A percentile compares a stretch with the other conserved stretches of the same genome.
These are phyloP conservation scores for Panagrolaimus sp. DNA, from an alignment of 1,140 invertebrate species.

Conservation along the genomic window DNA sequence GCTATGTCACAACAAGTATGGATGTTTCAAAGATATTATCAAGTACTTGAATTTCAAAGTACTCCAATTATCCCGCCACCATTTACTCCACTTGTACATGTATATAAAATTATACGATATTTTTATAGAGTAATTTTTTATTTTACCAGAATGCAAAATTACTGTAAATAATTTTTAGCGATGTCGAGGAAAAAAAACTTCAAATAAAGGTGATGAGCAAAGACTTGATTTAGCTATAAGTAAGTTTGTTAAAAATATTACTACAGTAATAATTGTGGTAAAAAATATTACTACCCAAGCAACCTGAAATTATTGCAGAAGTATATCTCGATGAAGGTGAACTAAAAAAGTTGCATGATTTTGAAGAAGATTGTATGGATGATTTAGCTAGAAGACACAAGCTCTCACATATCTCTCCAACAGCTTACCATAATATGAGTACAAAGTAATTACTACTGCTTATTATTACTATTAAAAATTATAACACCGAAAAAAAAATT, in stretches of 20 bases:
- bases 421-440: background rate
- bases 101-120: constrained; percentile 63
- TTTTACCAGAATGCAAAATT: constrained; percentile 2
- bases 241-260: constrained; percentile 15
- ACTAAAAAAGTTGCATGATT: constrained; percentile 85
- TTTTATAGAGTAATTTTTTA: background rate
- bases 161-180: background rate
- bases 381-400: constrained; percentile 71
- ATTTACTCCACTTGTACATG: constrained; percentile 77
- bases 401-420: constrained; percentile 65
- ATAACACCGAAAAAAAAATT: background rate
- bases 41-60: constrained; percentile 95
- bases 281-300: too few species aligned
- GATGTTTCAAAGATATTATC: constrained; percentile 97
- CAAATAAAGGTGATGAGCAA: constrained; percentile 16
- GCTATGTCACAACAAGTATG: constrained; percentile 90
- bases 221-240: constrained; percentile 36
- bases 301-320: constrained; percentile 61
- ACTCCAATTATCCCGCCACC: constrained; percentile 91
- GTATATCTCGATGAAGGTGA: constrained; percentile 84
- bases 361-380: constrained; percentile 93
- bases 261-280: too few species aligned
- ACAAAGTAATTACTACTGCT: background rate
- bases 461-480: background rate
- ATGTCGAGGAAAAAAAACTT: constrained; percentile 7